Percentiles rank a stretch among this genome's conserved stretches.
These are phyloP conservation scores for Phlogophora meticulosa DNA, from an alignment of 2,888 invertebrate species.

Conservation along the genomic window DNA sequence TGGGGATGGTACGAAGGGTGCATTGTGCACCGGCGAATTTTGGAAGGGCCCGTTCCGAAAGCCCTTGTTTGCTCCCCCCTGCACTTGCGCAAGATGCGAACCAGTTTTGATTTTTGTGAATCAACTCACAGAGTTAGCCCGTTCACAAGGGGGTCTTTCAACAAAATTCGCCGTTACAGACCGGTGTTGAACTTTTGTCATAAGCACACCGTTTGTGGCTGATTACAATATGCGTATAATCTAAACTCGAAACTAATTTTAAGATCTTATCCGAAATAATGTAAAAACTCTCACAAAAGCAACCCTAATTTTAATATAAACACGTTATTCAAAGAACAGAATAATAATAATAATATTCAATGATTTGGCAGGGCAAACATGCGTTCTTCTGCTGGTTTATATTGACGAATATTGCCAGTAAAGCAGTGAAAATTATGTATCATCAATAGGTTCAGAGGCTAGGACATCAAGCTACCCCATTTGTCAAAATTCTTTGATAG, in stretches of 20 bases:
- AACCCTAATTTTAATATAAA: slow-evolving; percentile 13
- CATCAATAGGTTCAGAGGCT: too few species aligned
- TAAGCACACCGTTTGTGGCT: slow-evolving; percentile 49
- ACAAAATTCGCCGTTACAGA: slow-evolving; percentile 75
- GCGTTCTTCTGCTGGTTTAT: background rate
- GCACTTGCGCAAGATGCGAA: slow-evolving; percentile 91
- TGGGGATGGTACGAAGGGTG: slow-evolving; percentile 91
- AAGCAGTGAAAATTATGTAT: background rate
- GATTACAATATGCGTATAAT: slow-evolving; percentile 56
- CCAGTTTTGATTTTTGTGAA: slow-evolving; percentile 90
- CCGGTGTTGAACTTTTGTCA: slow-evolving; percentile 69
- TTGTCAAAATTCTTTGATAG: too few species aligned
- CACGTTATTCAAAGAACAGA: slow-evolving; percentile 2
- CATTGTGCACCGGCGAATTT: slow-evolving; percentile 91
- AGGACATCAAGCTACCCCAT: too few species aligned
- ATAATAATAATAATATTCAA: background rate
- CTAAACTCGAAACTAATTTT: slow-evolving; percentile 56
- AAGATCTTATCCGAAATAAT: slow-evolving; percentile 62
- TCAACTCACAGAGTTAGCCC: slow-evolving; percentile 79
- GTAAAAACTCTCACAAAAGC: slow-evolving; percentile 23
- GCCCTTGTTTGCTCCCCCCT: slow-evolving; percentile 88
- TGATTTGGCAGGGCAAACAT: background rate
- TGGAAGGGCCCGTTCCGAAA: slow-evolving; percentile 88
- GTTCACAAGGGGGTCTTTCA: slow-evolving; percentile 82
- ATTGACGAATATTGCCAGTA: background rate